phyloP scores from a whole-genome alignment of 2,888 invertebrate species.

The Celastrina argiolus region DNA sequence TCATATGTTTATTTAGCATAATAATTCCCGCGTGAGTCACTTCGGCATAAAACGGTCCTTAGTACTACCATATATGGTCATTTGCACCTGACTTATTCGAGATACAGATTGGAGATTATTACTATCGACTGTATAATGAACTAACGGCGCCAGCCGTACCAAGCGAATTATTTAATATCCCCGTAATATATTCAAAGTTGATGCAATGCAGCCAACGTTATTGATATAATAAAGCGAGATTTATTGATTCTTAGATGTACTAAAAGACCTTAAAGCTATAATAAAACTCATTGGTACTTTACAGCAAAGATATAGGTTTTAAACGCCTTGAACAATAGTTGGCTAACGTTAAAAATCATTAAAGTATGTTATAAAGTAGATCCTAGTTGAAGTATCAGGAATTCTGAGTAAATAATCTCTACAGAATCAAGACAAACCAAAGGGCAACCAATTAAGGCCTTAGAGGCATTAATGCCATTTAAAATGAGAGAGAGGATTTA shows the following conservation, averaged over 20 bases:
- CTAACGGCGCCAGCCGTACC: neutral
- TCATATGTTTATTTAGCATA: constrained; percentile 8
- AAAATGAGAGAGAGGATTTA: too few species aligned
- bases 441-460: too few species aligned
- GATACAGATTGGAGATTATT: neutral
- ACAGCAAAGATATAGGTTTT: too few species aligned
- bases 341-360: too few species aligned
- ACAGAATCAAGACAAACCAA: too few species aligned
- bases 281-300: too few species aligned
- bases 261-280: neutral
- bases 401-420: too few species aligned
- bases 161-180: neutral
- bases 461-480: too few species aligned
- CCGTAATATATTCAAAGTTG: neutral
- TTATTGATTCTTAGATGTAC: neutral
- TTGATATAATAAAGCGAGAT: neutral
- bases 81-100: neutral
- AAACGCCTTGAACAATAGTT: too few species aligned
- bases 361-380: too few species aligned
- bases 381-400: too few species aligned
- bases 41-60: neutral
- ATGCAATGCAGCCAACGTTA: neutral
- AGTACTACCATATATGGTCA: constrained; percentile 14
- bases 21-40: neutral
- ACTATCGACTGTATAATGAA: neutral